Percentiles rank a stretch among this genome's conserved stretches.
Conservation (phyloP, 2,797 vertebrate species). For the Anguilla pacifica region DNA sequence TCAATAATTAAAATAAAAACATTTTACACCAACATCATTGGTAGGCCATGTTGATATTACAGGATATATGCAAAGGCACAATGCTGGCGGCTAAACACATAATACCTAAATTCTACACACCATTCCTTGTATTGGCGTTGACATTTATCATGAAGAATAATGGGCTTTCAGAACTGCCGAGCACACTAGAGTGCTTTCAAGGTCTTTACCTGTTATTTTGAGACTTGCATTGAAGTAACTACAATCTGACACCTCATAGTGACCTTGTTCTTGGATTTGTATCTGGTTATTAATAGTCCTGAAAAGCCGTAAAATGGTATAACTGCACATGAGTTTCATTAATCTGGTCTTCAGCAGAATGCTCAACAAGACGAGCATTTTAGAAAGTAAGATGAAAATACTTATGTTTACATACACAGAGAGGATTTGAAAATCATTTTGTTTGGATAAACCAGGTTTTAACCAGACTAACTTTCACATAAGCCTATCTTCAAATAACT, state of each 20-base stretch:
- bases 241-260: neutral
- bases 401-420: neutral
- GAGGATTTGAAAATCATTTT: neutral
- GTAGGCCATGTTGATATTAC: neutral
- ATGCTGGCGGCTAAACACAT: neutral
- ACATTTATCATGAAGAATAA: neutral
- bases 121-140: neutral
- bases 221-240: neutral
- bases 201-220: slow-evolving; percentile 21
- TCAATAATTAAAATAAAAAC: neutral
- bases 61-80: neutral
- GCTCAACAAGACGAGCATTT: neutral
- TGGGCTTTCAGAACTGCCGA: neutral
- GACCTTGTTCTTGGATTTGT: slow-evolving; percentile 23
- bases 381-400: neutral
- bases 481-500: neutral
- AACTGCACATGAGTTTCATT: slow-evolving; percentile 11
- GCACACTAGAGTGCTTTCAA: slow-evolving; percentile 9
- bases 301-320: slow-evolving; percentile 20
- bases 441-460: neutral
- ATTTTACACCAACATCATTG: neutral
- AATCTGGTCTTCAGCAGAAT: slow-evolving; percentile 14
- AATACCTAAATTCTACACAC: neutral
- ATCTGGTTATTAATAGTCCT: slow-evolving; percentile 17
- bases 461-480: neutral